phyloP scores from a whole-genome alignment of 2,797 vertebrate species.

The Megaceryle alcyon region DNA sequence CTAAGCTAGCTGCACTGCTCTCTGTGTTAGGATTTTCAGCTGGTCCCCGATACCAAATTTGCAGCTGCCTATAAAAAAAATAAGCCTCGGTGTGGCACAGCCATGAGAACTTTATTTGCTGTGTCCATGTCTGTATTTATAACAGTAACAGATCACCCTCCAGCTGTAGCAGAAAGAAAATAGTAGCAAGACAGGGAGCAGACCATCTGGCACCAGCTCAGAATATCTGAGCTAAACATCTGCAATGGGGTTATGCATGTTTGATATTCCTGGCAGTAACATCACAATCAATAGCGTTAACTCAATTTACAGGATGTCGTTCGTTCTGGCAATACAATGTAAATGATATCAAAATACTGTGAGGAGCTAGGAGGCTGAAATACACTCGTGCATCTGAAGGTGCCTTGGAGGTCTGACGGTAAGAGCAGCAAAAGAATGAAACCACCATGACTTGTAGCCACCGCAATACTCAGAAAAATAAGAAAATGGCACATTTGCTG shows the following conservation, averaged over 20 bases:
- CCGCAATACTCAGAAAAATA: not conserved
- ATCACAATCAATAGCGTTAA: constrained; percentile 60
- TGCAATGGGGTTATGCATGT: not conserved
- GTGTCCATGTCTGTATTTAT: not conserved
- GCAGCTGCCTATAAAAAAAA: not conserved
- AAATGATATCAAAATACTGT: constrained; percentile 13
- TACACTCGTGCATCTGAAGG: not conserved
- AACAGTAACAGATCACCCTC: constrained; percentile 2
- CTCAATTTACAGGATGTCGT: constrained; percentile 48
- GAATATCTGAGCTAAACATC: constrained; percentile 39
- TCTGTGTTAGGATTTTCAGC: not conserved
- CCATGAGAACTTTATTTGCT: not conserved
- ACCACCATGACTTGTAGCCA: not conserved
- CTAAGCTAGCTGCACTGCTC: not conserved
- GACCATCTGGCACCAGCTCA: constrained; percentile 55
- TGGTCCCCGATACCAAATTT: not conserved
- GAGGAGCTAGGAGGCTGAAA: not conserved
- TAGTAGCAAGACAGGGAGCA: not conserved
- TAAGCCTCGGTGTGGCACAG: not conserved
- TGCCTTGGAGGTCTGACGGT: not conserved
- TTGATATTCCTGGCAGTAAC: constrained; percentile 55
- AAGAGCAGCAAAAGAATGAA: not conserved
- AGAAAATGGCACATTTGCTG: not conserved
- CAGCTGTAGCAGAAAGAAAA: constrained; percentile 41
- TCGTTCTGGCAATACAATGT: not conserved